Base-by-base conservation (phyloP, 2,797 vertebrate genomes). In the Crypturellus tataupa region DNA sequence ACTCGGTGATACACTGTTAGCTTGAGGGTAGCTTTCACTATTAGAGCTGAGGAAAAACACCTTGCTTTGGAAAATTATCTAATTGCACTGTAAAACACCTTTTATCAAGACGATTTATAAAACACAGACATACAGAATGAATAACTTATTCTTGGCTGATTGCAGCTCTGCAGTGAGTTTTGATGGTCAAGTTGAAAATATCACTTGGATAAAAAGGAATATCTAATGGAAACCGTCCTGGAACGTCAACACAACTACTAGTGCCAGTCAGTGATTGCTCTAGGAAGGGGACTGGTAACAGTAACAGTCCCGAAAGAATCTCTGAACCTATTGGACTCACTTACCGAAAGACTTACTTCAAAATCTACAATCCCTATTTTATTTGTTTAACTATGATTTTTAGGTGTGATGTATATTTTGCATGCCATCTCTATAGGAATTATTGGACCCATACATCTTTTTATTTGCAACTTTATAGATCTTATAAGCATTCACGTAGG, bases 221-320 rank as follows among this genome's bases (percentile, higher is more conserved):
- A 27, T 76, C 3, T 91, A 93, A 84, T 89, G 47, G 77, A 88
- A 96, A 91, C 63, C 67, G 83, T 31, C 51, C 47, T 87, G 73
- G 51, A 86, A 25, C 27, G 75, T 89, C 46, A 87, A 35, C 62
- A 24, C 33, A 47, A 70, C 39, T 67, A 80, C 44, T 63, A 90
- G 24, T 37, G n/a, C 46, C 59, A 63, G 31, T 23, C 24, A 58
- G 31, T 29, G 19, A 68, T 49, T 15, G 11, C 25, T 72, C 25
- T 87, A 44, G 49, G 14, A 88, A 88, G 37, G 85, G n/a, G 76
- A 31, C 72, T 91, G 0, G 0, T 83, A 85, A 92, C 56, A 77
- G 20, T 86, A 78, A 85, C 44, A 39, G 40, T 42, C 29, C 8
- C 39, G 7, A 29, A 25, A 25, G 6, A 27, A 85, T 4, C 53